Evolutionary conservation across 2,888 invertebrate species (phyloP), one percentile per base, ranked within the genome.

Genomic region (Suillia variegata): DNA sequence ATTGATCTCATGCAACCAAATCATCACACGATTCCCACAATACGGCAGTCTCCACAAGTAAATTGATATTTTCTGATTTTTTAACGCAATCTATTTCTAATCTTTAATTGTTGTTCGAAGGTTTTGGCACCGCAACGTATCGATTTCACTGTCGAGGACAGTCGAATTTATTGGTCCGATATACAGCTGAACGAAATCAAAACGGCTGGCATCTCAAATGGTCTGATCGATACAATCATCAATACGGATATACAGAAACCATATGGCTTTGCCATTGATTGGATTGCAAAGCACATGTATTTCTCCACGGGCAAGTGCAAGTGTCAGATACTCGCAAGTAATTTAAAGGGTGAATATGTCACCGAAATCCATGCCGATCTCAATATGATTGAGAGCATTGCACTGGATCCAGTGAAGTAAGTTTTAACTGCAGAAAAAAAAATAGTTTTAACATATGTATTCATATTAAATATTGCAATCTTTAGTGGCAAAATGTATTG

Each of bases 21-120:
- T 76, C 89, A 88, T 80, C 90, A 90, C 77, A 89, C 91, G 45
- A 91, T 94, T 69, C 93, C 95, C 10, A 90, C 94, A 18, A 89
- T 94, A 65, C 88, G 91, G 59, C 82, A 82, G 62, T 77, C 80
- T 0, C 79, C 82, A 1, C 78, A 81, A 64, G 80, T 77, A 38
- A 64, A 63, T 59, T 8, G 5, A 20, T 15, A n/a, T n/a, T n/a
- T n/a, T n/a, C n/a, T n/a, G n/a, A 4, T 5, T 5, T 22, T 22
- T 47, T 1, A 1, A 20, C 4, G 1, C 18, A 17, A 20, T 33
- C 20, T 50, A 6, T 24, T 50, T 8, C 50, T 45, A 13, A 10
- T 2, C 2, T 1, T 31, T n/a, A 21, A 12, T n/a, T n/a, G n/a
- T n/a, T n/a, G n/a, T n/a, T n/a, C n/a, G n/a, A 85, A 89, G 81